These are phyloP conservation scores for Scaptomyza pallida DNA, from an alignment of 1,140 invertebrate genomes.

Conservation along the genomic window DNA sequence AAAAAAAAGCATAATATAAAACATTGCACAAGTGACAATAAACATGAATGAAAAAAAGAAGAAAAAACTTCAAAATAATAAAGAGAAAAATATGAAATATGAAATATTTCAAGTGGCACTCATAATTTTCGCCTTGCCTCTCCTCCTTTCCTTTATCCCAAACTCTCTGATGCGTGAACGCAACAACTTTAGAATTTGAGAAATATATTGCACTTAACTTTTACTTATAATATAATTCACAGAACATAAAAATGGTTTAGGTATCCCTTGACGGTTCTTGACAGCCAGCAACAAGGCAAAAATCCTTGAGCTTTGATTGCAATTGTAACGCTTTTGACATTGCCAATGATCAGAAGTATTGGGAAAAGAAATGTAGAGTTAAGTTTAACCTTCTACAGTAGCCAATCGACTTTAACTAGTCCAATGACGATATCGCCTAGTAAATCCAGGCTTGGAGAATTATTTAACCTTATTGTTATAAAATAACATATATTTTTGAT, in stretches of 20 bases:
- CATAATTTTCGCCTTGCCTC: constrained; percentile 58
- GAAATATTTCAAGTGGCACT: constrained; percentile 66
- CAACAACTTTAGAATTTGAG: constrained; percentile 48
- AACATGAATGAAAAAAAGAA: constrained; percentile 24
- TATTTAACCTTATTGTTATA: too few relatives aligned
- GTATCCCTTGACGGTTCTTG: constrained; percentile 8
- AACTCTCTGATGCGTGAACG: constrained; percentile 48
- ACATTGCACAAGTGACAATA: constrained; percentile 65
- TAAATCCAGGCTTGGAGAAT: too few relatives aligned
- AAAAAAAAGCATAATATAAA: constrained; percentile 5
- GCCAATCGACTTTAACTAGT: too few relatives aligned
- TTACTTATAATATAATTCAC: constrained; percentile 7
- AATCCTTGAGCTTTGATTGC: constrained; percentile 25
- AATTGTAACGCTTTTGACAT: too few relatives aligned
- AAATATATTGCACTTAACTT: constrained; percentile 13
- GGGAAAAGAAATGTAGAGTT: too few relatives aligned
- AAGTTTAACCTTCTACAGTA: too few relatives aligned
- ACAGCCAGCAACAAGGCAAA: background rate
- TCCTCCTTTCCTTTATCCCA: constrained; percentile 4
- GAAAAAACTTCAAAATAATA: constrained; percentile 30
- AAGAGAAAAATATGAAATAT: constrained; percentile 28
- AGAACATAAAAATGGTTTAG: background rate
- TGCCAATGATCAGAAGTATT: too few relatives aligned
- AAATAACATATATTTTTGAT: too few relatives aligned
- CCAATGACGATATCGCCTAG: too few relatives aligned